Conservation (phyloP, 2,113 vertebrate species). For the Etheostoma spectabile region DNA sequence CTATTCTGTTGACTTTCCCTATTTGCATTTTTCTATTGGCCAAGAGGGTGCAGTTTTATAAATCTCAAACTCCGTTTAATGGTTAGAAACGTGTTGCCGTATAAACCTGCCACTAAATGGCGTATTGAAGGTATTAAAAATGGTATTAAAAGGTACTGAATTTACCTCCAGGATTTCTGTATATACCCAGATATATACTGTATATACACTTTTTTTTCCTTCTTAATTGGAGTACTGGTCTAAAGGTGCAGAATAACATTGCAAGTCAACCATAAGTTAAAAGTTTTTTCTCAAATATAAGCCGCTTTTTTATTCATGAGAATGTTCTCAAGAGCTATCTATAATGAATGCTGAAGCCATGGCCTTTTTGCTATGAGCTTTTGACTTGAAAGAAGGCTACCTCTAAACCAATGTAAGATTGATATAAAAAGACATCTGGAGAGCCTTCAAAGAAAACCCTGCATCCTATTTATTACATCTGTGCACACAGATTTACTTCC, state of each 20-base stretch:
- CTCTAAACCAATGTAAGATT: conserved; percentile 80
- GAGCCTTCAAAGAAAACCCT: conserved; percentile 81
- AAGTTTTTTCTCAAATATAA: conserved; percentile 65
- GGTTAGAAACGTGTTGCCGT: too few species aligned
- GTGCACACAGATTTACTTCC: conserved; percentile 75
- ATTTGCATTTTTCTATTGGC: too few species aligned
- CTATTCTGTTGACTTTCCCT: too few species aligned
- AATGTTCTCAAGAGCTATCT: conserved; percentile 75
- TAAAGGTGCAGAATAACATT: conserved; percentile 37
- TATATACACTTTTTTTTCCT: background rate
- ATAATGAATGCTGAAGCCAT: conserved; percentile 80
- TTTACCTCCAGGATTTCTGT: too few species aligned
- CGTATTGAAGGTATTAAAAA: too few species aligned
- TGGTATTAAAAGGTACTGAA: too few species aligned
- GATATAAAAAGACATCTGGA: conserved; percentile 81
- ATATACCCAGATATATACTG: too few species aligned
- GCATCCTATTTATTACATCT: conserved; percentile 83
- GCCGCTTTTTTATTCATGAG: conserved; percentile 75
- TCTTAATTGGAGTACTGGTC: conserved; percentile 17
- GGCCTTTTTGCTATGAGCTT: conserved; percentile 79
- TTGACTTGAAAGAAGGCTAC: conserved; percentile 82
- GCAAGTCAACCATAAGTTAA: conserved; percentile 50
- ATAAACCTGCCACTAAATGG: too few species aligned
- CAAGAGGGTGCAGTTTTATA: too few species aligned
- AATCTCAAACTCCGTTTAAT: too few species aligned